phyloP scores from a whole-genome alignment of 2,797 vertebrate genomes.

The Notamacropus eugenii region DNA sequence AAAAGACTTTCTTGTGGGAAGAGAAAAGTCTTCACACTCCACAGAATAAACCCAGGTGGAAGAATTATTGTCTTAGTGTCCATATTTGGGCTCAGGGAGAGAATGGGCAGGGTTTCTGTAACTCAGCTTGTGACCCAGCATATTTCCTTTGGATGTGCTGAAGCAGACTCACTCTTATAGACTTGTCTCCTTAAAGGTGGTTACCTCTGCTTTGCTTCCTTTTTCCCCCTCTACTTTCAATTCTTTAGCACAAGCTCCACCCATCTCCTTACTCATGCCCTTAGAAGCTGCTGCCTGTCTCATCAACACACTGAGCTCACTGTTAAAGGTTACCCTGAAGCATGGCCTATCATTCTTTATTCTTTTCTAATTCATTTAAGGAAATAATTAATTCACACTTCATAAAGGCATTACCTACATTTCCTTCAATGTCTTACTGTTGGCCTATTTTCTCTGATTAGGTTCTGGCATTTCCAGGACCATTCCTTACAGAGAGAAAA shows the following conservation, averaged over 20 bases:
- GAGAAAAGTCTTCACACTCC: background rate
- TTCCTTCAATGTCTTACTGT: background rate
- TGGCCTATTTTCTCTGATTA: background rate
- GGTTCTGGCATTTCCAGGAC: background rate
- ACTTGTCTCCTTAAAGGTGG: background rate
- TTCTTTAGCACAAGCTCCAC: background rate
- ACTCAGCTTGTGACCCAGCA: background rate
- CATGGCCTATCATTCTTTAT: background rate
- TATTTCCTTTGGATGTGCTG: background rate
- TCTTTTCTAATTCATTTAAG: background rate
- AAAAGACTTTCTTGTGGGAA: background rate
- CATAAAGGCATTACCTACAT: background rate
- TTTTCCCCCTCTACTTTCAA: background rate
- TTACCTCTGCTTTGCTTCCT: background rate
- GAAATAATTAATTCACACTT: background rate
- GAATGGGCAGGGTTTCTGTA: background rate
- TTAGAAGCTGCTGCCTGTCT: background rate
- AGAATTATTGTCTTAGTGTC: background rate
- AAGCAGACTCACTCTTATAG: background rate
- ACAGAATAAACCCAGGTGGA: background rate
- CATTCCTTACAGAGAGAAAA: slow-evolving; percentile 1
- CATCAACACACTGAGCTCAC: background rate
- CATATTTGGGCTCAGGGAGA: background rate
- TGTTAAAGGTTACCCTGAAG: background rate
- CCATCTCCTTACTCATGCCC: background rate